Evolutionary conservation across 2,888 invertebrate species (phyloP).

Genomic region (Pristionchus maxplancki): DNA sequence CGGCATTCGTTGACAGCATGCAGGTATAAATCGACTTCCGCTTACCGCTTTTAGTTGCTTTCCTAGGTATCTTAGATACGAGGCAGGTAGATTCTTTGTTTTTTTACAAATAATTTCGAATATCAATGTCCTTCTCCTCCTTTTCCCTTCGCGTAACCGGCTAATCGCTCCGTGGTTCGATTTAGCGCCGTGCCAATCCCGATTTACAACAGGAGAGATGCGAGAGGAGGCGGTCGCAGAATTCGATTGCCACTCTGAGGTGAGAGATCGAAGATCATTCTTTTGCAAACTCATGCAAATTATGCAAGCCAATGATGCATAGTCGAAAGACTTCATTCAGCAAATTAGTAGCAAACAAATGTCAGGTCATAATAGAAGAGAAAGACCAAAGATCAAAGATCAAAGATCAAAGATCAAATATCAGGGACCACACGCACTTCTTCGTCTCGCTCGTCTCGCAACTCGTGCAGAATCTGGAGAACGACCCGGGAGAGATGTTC

Average conservation of each 20-base stretch:
- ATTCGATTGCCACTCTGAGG: slow-evolving; percentile 51
- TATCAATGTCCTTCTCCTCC: neutral
- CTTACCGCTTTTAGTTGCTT: slow-evolving; percentile 1
- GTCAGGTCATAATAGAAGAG: too few species aligned
- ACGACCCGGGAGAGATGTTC: slow-evolving; percentile 69
- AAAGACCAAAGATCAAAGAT: neutral
- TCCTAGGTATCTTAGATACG: neutral
- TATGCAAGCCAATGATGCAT: neutral
- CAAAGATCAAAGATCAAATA: slow-evolving; percentile 17
- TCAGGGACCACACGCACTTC: slow-evolving; percentile 74
- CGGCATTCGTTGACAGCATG: slow-evolving; percentile 76
- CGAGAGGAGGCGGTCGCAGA: slow-evolving; percentile 55
- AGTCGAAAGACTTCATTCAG: neutral
- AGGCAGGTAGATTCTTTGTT: too few species aligned
- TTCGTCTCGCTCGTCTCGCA: slow-evolving; percentile 74
- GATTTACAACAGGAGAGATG: slow-evolving; percentile 57
- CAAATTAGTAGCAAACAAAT: too few species aligned
- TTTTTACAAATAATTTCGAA: neutral
- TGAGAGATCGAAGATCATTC: neutral
- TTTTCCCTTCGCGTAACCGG: neutral
- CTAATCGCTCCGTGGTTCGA: neutral
- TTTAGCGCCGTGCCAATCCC: slow-evolving; percentile 25
- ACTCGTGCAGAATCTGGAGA: slow-evolving; percentile 68
- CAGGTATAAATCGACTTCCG: slow-evolving; percentile 25
- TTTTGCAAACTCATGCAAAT: too few species aligned